Percentiles rank a stretch among this genome's conserved stretches.
Evolutionary conservation across 1,140 invertebrate species (phyloP).

Genomic region (Grapholita molesta): DNA sequence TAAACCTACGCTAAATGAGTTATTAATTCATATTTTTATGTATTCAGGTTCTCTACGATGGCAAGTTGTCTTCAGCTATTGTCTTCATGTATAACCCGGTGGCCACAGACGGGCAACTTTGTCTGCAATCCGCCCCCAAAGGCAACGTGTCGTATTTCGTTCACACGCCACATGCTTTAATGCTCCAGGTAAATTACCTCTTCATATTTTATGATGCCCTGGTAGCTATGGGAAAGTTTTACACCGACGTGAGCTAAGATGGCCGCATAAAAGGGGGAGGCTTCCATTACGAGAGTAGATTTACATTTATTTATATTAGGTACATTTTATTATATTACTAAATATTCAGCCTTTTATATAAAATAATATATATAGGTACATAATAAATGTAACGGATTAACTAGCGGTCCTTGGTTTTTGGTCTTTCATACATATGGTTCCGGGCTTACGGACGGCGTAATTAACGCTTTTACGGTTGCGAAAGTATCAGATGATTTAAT

Average conservation of each 20-base stretch:
- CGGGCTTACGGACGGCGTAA: too few species aligned
- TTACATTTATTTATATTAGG: too few species aligned
- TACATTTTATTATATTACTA: too few species aligned
- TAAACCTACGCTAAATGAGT: too few species aligned
- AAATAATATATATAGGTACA: too few species aligned
- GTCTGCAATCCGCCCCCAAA: slow-evolving; percentile 98
- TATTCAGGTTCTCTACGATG: slow-evolving; percentile 96
- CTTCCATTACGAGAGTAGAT: background rate
- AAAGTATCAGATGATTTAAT: too few species aligned
- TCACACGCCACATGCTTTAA: slow-evolving; percentile 98
- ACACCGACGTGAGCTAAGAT: background rate
- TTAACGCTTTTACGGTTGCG: too few species aligned
- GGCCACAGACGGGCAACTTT: slow-evolving; percentile 98
- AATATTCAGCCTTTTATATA: too few species aligned
- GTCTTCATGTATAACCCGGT: slow-evolving; percentile 99
- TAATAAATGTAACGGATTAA: too few species aligned
- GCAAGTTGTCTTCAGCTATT: slow-evolving; percentile 96
- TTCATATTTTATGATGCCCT: slow-evolving; percentile 28
- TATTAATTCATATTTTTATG: background rate
- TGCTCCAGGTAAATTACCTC: slow-evolving; percentile 89
- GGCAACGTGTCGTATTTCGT: slow-evolving; percentile 98
- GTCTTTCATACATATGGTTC: too few species aligned
- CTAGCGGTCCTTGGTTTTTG: too few species aligned
- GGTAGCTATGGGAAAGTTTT: slow-evolving; percentile 21
- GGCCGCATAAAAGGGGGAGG: background rate